phyloP scores from a whole-genome alignment of 2,113 vertebrate genomes.

The Cyphomyrus plagiostoma region DNA sequence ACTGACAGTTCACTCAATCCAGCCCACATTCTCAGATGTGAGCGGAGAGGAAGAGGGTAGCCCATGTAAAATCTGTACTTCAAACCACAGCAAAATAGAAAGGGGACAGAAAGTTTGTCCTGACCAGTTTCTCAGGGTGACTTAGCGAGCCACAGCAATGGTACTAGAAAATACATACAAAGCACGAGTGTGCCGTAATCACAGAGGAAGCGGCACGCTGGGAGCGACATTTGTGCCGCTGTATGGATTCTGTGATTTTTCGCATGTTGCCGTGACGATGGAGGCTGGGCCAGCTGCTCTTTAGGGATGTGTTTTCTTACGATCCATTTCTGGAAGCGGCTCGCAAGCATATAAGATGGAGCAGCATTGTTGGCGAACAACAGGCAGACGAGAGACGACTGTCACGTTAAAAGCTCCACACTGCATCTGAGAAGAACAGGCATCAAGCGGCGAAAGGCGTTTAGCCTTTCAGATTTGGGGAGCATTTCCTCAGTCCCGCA shows the following conservation, averaged over 20 bases:
- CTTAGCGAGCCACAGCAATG: background rate
- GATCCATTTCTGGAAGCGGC: background rate
- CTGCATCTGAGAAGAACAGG: background rate
- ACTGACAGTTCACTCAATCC: background rate
- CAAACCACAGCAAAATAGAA: background rate
- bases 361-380: background rate
- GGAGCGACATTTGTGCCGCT: background rate
- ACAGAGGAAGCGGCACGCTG: background rate
- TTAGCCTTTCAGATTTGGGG: background rate
- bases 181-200: background rate
- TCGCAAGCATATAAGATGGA: background rate
- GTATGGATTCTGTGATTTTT: background rate
- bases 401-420: conserved; percentile 1
- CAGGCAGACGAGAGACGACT: background rate
- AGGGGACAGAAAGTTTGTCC: background rate
- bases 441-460: background rate
- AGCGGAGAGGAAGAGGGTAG: background rate
- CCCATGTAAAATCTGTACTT: background rate
- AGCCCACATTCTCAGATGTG: background rate
- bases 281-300: background rate
- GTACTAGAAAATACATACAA: background rate
- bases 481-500: background rate
- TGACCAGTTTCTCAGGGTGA: background rate
- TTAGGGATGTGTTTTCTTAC: background rate
- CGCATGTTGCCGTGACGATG: background rate